Evolutionary conservation across 2,113 vertebrate species (phyloP), one percentile per base, ranked within the genome.

Genomic region (Notiomystis cincta): DNA sequence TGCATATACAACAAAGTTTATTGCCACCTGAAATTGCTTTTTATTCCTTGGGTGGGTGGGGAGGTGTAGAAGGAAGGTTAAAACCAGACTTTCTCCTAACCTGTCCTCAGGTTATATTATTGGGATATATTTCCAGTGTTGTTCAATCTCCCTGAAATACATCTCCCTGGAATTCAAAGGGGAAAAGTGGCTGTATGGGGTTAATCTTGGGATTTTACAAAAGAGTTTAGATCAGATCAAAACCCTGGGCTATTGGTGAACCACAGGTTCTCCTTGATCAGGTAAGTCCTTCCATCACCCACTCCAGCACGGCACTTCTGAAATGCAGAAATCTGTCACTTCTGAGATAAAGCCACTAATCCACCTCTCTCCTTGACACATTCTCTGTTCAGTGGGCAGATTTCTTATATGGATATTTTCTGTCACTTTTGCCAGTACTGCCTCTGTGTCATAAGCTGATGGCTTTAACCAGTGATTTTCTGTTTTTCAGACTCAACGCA

Each of bases 301-400:
- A 93, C 96, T 98, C 79, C 77, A 94, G 95, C 82, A 44, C 62
- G 56, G 95, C 94, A 87, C 95, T 98, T 97, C 90, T 97, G 96
- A 98, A 98, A 97, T 96, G 96, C 87, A 97, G 96, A 97, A 97
- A 96, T 92, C 91, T 98, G 97, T 98, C 97, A 96, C 96, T 97
- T 98, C 93, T 86, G 83, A 97, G 94, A 98, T 98, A 98, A 98
- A 97, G 81, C 96, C 92, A 50, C 96, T 98, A 98, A 98, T 97
- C 98, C 97, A 96, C 84, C 87, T 76, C 93, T 96, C 89, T 96
- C 95, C 87, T 96, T 96, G 87, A 93, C 94, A 95, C 88, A 87
- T 90, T 97, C 93, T 91, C 91, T 95, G 79, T 97, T 97, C 77
- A 33, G 89, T 95, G 95, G 96, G 94, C 87, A 97, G 94, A 90